Base-by-base conservation (phyloP, 2,888 invertebrate species). In the Cheilosia soror region DNA sequence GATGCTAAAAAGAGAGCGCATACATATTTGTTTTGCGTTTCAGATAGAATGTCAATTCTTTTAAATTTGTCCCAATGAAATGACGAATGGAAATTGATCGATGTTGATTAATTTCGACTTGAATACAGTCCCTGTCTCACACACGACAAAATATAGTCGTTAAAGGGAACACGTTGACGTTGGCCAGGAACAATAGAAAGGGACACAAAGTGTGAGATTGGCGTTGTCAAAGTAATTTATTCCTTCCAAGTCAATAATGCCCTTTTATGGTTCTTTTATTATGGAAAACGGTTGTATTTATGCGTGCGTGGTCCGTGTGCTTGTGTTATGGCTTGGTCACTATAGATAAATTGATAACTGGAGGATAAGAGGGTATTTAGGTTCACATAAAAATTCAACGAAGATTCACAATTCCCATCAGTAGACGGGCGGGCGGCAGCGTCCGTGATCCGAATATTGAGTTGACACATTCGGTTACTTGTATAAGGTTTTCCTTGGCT, bases 311-410 rank as follows among this genome's bases (percentile, higher is more conserved):
- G 71, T 69, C 62, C 51, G 73, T 65, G 75, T 69, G 37, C 27
- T 51, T 68, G 68, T 66, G 42, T 69, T 58, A 80, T 44, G 80
- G 71, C 75, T 81, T 77, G 85, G 76, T 77, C 81, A 85, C 81
- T 77, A n/a, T n/a, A 71, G 76, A 85, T 85, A 85, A 85, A 81
- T 85, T 85, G 85, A 77, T 85, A 85, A 85, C 80, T 72, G 57
- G 57, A 71, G 66, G 75, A 84, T 84, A 84, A 81, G 77, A 85
- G 72, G 76, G 57, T 68, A 85, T 76, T 75, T 80, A 81, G 66
- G 77, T 76, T 76, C 69, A 53, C 31, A 69, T 73, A 79, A 63
- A 75, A 77, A 82, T 65, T 75, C 68, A 57, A 63, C 40, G 47
- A 80, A 81, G 65, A 81, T 72, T 81, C 85, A 68, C 72, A 63